Percentiles rank a stretch among this genome's conserved stretches.
phyloP scores from a whole-genome alignment of 2,888 invertebrate species.

The Lasiommata megera region DNA sequence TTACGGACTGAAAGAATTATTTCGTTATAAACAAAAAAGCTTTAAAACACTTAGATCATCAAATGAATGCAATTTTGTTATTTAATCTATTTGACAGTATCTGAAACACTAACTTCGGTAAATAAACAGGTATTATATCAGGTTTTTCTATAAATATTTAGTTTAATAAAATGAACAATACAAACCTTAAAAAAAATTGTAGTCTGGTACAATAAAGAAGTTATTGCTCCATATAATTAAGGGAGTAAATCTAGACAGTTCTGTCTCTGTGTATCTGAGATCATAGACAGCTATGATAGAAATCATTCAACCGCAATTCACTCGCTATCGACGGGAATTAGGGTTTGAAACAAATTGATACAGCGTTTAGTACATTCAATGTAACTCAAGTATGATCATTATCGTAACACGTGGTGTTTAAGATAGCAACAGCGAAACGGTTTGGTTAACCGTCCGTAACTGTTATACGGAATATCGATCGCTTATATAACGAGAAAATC shows the following conservation, averaged over 20 bases:
- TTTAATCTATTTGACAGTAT: too few species aligned
- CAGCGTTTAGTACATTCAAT: not conserved
- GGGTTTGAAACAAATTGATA: not conserved
- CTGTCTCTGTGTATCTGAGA: not conserved
- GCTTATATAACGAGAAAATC: constrained; percentile 18
- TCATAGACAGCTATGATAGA: not conserved
- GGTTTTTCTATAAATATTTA: too few species aligned
- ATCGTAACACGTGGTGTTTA: constrained; percentile 18
- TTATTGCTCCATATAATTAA: too few species aligned
- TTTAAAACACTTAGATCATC: too few species aligned
- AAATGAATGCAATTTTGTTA: too few species aligned
- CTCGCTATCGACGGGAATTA: not conserved
- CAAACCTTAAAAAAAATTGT: too few species aligned
- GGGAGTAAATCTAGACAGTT: not conserved
- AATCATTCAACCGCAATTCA: not conserved
- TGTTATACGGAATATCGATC: constrained; percentile 9
- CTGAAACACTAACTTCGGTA: too few species aligned
- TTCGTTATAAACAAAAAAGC: too few species aligned
- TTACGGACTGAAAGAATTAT: too few species aligned
- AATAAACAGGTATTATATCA: too few species aligned
- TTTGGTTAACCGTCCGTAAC: constrained; percentile 5
- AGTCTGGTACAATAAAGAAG: too few species aligned
- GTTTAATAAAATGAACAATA: too few species aligned
- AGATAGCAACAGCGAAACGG: constrained; percentile 21
- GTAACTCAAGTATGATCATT: constrained; percentile 5